Evolutionary conservation across 2,888 invertebrate genomes (phyloP), one percentile per base, ranked within the genome.

Genomic region (Achlya flavicornis): DNA sequence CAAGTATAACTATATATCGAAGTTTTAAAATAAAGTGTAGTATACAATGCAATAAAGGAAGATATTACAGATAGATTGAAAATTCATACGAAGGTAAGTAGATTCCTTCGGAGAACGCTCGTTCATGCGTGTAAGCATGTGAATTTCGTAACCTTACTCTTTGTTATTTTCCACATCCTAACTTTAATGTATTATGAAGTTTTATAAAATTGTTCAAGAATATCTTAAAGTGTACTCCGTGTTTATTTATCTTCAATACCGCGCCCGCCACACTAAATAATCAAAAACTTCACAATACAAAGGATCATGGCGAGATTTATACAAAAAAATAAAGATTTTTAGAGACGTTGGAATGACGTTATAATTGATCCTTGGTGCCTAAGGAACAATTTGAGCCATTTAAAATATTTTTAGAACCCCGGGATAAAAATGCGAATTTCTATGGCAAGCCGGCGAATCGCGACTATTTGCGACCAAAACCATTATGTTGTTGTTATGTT

Each of bases 81-180:
- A 46, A 46, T 10, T 77, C 77, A 74, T 73, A 46, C 4, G 16
- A 10, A 48, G 19, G 10, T 19, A 41, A 41, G 3, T 41, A 14
- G 14, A 7, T 14, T 46, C 6, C 7, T 10, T 16, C 0, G 48
- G 16, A 1, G 4, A 14, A 6, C 48, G 16, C 16, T 48, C 2
- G n/a, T 48, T 14, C 48, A 48, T 14, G 46, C 46, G 46, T 43
- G 43, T 38, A 38, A 7, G 10, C 14, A 3, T 7, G 16, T 7
- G 16, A 53, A 19, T 19, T 53, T 53, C 3, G 16, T 8, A n/a
- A n/a, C 14, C 53, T 16, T 10, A 48, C 48, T 53, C 53, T 19
- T 53, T 53, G 53, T 53, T 53, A 53, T 53, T 53, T 19, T 8
- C 48, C 48, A 48, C 53, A 53, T 46, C 41, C 41, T 41, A 12